Conservation (phyloP, 2,113 vertebrate genomes). For the Procavia capensis region DNA sequence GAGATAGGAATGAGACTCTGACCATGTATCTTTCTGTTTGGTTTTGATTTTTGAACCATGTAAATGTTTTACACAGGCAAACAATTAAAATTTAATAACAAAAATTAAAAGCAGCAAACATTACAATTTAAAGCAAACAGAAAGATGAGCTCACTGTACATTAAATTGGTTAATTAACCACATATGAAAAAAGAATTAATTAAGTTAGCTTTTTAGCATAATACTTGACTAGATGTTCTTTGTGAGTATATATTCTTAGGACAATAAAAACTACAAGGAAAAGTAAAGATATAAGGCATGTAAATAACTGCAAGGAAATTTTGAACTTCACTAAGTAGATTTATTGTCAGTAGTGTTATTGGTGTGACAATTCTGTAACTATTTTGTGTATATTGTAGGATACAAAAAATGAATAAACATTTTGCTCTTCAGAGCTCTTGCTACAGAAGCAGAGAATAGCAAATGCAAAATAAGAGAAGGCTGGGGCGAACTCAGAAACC, state of each 20-base stretch:
- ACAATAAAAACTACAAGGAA: background rate
- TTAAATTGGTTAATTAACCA: slow-evolving; percentile 40
- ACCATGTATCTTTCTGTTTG: background rate
- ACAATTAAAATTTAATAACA: slow-evolving; percentile 19
- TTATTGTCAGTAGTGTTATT: background rate
- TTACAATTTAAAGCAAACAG: slow-evolving; percentile 47
- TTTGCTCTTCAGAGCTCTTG: background rate
- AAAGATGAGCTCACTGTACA: background rate
- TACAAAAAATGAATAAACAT: background rate
- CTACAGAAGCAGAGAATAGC: background rate
- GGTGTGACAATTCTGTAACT: background rate
- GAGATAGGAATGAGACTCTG: background rate
- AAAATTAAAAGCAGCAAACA: background rate
- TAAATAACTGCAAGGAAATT: background rate
- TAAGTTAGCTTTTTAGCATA: background rate
- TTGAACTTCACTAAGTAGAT: background rate
- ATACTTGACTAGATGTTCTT: background rate
- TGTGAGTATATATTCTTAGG: background rate
- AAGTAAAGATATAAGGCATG: background rate
- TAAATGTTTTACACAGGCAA: slow-evolving; percentile 23
- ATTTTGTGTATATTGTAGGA: background rate
- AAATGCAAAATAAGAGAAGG: background rate
- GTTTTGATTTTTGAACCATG: slow-evolving; percentile 10
- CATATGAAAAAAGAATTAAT: slow-evolving; percentile 2
- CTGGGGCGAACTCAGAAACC: too few species aligned